A percentile compares a stretch with the other conserved stretches of the same genome.
These are phyloP conservation scores for Holothuria scabra DNA, from an alignment of 53 echinoderm and acorn worm species.

Conservation along the genomic window DNA sequence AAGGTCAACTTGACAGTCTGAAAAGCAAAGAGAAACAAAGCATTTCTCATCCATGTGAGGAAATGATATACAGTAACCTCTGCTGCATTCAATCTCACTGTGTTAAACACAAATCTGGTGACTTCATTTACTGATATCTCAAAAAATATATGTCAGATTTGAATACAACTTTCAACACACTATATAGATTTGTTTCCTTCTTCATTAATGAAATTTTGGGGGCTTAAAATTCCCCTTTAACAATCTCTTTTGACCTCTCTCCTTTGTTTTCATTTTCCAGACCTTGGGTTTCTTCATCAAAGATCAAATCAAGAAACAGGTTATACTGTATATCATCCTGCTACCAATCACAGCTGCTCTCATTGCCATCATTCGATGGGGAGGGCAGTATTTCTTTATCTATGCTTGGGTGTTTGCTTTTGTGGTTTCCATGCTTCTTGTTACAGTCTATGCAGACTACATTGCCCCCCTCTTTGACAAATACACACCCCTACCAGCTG, in stretches of 20 bases:
- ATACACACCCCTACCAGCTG: slow-evolving; percentile 86
- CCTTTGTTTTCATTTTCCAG: slow-evolving; percentile 41
- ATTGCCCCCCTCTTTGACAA: slow-evolving; percentile 99
- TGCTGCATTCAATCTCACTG: too few species aligned
- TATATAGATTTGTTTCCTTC: too few species aligned
- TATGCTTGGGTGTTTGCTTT: slow-evolving; percentile 96
- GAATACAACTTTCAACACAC: too few species aligned
- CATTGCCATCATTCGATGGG: slow-evolving; percentile 92
- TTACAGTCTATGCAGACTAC: slow-evolving; percentile 98
- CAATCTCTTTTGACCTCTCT: neutral
- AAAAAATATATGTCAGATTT: too few species aligned
- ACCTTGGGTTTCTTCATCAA: slow-evolving; percentile 94
- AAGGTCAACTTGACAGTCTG: too few species aligned
- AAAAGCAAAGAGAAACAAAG: too few species aligned
- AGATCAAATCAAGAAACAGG: slow-evolving; percentile 95
- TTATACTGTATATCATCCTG: slow-evolving; percentile 74
- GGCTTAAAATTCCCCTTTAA: too few species aligned
- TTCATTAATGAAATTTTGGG: too few species aligned
- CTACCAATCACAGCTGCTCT: slow-evolving; percentile 79
- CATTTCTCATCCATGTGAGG: too few species aligned
- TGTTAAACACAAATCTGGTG: too few species aligned
- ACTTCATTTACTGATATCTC: too few species aligned
- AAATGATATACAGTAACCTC: too few species aligned
- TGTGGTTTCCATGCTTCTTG: slow-evolving; percentile 79
- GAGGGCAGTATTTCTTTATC: slow-evolving; percentile 99